Conservation (phyloP, 1,140 invertebrate species). For the Lineus longissimus region DNA sequence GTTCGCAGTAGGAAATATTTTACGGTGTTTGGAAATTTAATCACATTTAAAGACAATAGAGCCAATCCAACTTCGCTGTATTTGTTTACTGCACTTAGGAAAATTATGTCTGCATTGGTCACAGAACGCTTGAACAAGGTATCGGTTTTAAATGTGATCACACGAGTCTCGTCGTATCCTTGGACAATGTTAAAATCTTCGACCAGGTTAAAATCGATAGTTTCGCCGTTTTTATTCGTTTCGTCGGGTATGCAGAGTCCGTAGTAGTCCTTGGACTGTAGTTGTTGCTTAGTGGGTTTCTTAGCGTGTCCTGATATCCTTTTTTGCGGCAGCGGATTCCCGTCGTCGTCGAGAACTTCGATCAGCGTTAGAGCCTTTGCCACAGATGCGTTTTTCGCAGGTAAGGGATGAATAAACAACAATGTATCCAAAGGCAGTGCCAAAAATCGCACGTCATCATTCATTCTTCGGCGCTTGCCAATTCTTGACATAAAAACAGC, state of each 20-base stretch:
- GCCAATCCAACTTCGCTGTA: neutral
- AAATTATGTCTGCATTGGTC: neutral
- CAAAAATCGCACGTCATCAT: neutral
- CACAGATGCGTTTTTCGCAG: conserved; percentile 2
- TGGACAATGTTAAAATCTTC: neutral
- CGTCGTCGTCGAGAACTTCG: neutral
- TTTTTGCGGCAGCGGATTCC: neutral
- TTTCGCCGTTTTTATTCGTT: neutral
- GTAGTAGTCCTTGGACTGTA: neutral
- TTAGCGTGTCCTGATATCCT: neutral
- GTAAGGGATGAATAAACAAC: neutral
- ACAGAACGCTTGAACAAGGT: neutral
- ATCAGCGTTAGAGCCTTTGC: neutral
- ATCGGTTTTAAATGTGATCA: neutral
- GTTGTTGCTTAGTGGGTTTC: neutral
- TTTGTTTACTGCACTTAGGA: conserved; percentile 4
- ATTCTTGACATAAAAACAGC: neutral
- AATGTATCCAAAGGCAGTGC: conserved; percentile 1
- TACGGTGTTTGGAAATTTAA: conserved; percentile 1
- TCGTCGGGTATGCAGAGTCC: neutral
- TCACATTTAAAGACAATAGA: neutral
- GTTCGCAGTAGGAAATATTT: neutral
- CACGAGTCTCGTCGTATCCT: neutral
- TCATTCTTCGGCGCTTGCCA: neutral
- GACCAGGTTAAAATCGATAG: neutral